Evolutionary conservation across 2,888 invertebrate species (phyloP), one percentile per base, ranked within the genome.

Genomic region (Scaptomyza flava): DNA sequence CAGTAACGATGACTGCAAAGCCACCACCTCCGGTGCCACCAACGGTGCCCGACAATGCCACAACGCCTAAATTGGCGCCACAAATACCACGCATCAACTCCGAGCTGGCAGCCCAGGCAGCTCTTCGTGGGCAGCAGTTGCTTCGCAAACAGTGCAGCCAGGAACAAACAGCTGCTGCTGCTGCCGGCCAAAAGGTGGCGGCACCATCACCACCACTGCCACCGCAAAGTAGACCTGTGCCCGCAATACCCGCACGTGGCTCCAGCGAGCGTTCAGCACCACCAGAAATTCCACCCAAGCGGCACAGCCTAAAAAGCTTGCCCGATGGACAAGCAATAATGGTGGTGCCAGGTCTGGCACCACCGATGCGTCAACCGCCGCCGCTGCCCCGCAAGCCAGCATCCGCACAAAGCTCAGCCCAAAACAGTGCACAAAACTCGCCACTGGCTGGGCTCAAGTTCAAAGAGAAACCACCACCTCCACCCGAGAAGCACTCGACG

Each of bases 251-350:
- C 42, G 91, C 92, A 2, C 89, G 92, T 11, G 89, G 90, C 0
- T 74, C 89, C 62, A 75, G 86, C 36, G 91, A 90, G 47, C 89
- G 91, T 7, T 76, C 89, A 0, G 89, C 90, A 30, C 92, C 92
- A 31, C 92, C 92, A 0, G 92, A 92, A 76, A 92, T 92, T 72
- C 92, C 92, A 58, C 92, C 92, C 36, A 92, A 92, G 59, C 90
- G 92, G 0, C 90, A 90, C 45, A 91, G 90, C 36, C 74, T 92
- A 0, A 92, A 92, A 59, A 89, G 89, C 52, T 64, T 91, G 27
- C 90, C 91, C n/a, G 91, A 91, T 59, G 89, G 89, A 1, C 73
- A 77, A 58, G 14, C 61, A 0, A 77, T 86, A 0, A 75, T 88
- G 77, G 53, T 73, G 51, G 77, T 79, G 54, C 77, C 81, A 0